Percentiles rank a stretch among this genome's conserved stretches.
Evolutionary conservation across 2,113 vertebrate genomes (phyloP).

Genomic region (Polypterus senegalus): DNA sequence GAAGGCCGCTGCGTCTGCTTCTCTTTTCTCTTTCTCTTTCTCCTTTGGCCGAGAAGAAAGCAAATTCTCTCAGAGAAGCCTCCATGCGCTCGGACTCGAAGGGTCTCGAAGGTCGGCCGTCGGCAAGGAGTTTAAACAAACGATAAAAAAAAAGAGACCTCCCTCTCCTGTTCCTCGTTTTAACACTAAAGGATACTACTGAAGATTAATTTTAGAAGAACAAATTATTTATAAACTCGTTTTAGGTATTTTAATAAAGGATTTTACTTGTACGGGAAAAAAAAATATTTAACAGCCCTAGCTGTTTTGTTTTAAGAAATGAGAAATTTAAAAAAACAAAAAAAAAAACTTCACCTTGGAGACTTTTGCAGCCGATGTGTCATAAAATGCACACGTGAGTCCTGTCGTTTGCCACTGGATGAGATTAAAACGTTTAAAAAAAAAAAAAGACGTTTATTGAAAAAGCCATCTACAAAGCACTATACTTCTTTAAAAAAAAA

Average conservation of each 20-base stretch:
- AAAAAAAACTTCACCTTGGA: constrained; percentile 61
- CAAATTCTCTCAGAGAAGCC: no score
- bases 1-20: constrained; percentile 20
- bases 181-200: constrained; percentile 23
- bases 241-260: constrained; percentile 94
- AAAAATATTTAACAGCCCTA: constrained; percentile 86
- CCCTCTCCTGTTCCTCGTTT: background rate
- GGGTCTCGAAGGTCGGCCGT: no score
- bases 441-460: constrained; percentile 63
- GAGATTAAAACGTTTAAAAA: constrained; percentile 69
- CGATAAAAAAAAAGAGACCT: no score
- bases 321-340: constrained; percentile 18
- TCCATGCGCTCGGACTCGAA: no score
- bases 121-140: no score
- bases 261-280: constrained; percentile 66
- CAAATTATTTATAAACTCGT: constrained; percentile 81
- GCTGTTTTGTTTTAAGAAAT: constrained; percentile 89
- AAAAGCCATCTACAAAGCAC: constrained; percentile 91
- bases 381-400: constrained; percentile 84
- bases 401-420: constrained; percentile 97
- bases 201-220: constrained; percentile 60
- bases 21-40: background rate
- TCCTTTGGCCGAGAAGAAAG: no score
- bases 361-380: constrained; percentile 84
- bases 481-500: constrained; percentile 57